A percentile compares a stretch with the other conserved stretches of the same genome.
Conservation (phyloP, 2,888 invertebrate genomes). For the Gortyna flavago region DNA sequence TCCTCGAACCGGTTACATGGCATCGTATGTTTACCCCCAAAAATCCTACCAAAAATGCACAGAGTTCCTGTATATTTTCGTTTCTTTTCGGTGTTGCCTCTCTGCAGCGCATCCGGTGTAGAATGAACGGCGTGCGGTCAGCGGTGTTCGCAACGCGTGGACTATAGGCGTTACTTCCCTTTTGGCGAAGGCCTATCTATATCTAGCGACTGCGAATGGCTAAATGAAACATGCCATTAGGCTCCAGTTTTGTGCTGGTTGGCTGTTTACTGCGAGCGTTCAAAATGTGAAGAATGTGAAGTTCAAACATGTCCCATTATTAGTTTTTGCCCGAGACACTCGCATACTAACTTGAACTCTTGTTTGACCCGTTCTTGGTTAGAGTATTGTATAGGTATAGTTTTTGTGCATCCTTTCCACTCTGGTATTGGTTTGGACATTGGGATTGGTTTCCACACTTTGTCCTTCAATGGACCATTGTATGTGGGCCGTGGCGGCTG, state of each 20-base stretch:
- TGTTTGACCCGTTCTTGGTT: neutral
- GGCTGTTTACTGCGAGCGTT: neutral
- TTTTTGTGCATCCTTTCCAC: neutral
- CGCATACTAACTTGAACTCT: neutral
- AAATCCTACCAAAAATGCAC: neutral
- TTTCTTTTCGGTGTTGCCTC: conserved; percentile 14
- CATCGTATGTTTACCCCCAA: too few species aligned
- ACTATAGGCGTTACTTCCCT: conserved; percentile 11
- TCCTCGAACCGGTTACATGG: neutral
- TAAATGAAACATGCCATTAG: conserved; percentile 10
- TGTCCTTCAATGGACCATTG: neutral
- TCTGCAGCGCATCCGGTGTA: conserved; percentile 29
- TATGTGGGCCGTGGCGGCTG: too few species aligned
- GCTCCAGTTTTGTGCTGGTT: neutral
- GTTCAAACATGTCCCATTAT: neutral
- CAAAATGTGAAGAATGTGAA: neutral
- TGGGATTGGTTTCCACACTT: neutral
- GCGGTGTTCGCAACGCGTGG: neutral
- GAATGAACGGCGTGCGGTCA: conserved; percentile 32
- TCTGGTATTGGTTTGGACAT: neutral
- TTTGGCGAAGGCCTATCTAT: conserved; percentile 2
- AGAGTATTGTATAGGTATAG: too few species aligned
- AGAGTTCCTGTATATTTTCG: neutral
- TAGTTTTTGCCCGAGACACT: neutral
- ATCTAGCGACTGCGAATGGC: neutral